Evolutionary conservation across 53 echinoderm and acorn worm genomes (phyloP).

Genomic region (Astropecten irregularis): DNA sequence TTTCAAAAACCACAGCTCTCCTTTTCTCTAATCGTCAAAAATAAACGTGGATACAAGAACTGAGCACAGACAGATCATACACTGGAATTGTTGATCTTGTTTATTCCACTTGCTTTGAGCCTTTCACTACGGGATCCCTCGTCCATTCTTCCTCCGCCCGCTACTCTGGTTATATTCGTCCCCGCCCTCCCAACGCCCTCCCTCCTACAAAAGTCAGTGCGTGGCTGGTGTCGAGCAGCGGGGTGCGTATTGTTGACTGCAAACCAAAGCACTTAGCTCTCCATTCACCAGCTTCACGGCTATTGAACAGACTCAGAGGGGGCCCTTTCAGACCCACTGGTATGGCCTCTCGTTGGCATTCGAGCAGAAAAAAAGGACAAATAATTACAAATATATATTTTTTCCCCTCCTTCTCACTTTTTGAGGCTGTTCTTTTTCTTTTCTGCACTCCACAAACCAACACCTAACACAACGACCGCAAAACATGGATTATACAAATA

Average conservation of each 20-base stretch:
- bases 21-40: too few species aligned
- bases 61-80: constrained; percentile 3
- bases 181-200: background rate
- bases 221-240: background rate
- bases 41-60: too few species aligned
- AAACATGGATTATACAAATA: too few species aligned
- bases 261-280: background rate
- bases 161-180: background rate
- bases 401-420: too few species aligned
- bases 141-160: background rate
- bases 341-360: too few species aligned
- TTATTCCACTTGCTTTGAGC: background rate
- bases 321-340: background rate
- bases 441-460: too few species aligned
- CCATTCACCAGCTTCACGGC: background rate
- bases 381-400: too few species aligned
- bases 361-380: too few species aligned
- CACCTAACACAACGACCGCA: too few species aligned
- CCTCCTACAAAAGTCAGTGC: background rate
- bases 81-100: too few species aligned
- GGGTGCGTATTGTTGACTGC: constrained; percentile 7
- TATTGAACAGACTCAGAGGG: constrained; percentile 22
- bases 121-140: constrained; percentile 1
- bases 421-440: too few species aligned
- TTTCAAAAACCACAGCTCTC: too few species aligned